These are phyloP conservation scores for Rhorus exstirpatorius DNA, from an alignment of 2,888 invertebrate species.

Conservation along the genomic window DNA sequence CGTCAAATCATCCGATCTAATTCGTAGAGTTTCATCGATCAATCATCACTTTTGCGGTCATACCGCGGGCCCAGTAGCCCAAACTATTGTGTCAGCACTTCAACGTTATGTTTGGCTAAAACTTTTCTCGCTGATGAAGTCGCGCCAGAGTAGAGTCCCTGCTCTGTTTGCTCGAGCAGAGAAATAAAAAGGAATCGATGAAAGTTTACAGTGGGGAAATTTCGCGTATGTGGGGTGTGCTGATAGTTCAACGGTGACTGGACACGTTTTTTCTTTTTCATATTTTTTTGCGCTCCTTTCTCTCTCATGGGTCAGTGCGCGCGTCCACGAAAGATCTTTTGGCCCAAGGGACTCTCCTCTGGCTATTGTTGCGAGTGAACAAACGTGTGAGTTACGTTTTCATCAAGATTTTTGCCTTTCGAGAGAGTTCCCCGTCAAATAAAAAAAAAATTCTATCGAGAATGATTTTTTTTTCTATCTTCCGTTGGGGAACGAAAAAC, in stretches of 20 bases:
- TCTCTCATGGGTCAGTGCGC: constrained; percentile 19
- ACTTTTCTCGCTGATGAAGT: constrained; percentile 53
- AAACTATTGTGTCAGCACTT: constrained; percentile 3
- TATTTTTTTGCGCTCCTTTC: not conserved
- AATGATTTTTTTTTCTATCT: constrained; percentile 1
- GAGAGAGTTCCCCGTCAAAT: not conserved
- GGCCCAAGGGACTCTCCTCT: not conserved
- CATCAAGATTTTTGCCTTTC: constrained; percentile 36
- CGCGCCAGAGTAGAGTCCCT: not conserved
- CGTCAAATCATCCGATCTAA: constrained; percentile 72
- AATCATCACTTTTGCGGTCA: constrained; percentile 48
- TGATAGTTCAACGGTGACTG: constrained; percentile 74
- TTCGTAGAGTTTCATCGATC: constrained; percentile 66
- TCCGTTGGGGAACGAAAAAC: not conserved
- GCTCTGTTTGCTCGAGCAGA: constrained; percentile 25
- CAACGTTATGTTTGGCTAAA: constrained; percentile 27
- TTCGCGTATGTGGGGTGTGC: constrained; percentile 59
- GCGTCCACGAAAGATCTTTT: constrained; percentile 12
- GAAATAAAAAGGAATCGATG: constrained; percentile 57
- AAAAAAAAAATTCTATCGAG: constrained; percentile 27
- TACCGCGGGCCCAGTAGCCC: constrained; percentile 10
- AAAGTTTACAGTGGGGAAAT: constrained; percentile 57
- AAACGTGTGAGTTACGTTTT: constrained; percentile 39
- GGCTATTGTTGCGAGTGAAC: constrained; percentile 30
- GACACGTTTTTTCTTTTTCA: constrained; percentile 58